These are phyloP conservation scores for Neogale vison DNA, from an alignment of 2,113 vertebrate genomes.

Conservation along the genomic window DNA sequence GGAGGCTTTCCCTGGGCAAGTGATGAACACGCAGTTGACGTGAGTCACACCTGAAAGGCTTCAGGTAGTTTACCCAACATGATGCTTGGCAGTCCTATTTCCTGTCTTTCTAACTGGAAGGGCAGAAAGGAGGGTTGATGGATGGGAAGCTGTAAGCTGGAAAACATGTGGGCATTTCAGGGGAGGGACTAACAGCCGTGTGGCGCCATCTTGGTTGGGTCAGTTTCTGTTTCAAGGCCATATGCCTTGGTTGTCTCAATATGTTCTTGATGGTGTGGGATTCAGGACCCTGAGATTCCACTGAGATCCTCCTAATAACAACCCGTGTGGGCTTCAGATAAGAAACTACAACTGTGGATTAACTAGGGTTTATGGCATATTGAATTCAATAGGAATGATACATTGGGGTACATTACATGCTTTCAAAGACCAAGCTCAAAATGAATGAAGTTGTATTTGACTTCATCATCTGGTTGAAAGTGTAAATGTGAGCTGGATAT, in stretches of 20 bases:
- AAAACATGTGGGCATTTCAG: background rate
- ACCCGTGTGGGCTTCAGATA: background rate
- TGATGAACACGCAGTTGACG: background rate
- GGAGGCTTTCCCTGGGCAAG: background rate
- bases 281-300: background rate
- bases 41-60: background rate
- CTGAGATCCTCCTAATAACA: background rate
- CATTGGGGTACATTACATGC: constrained; percentile 39
- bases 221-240: background rate
- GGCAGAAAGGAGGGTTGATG: background rate
- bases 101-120: constrained; percentile 40
- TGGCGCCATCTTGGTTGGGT: background rate
- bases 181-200: background rate
- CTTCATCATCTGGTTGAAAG: constrained; percentile 38
- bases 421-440: constrained; percentile 51
- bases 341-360: background rate
- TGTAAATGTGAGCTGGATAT: background rate
- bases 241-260: background rate
- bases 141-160: background rate
- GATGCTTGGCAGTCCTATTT: background rate
- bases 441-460: constrained; percentile 58
- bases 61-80: background rate
- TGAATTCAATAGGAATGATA: constrained; percentile 48
- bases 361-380: background rate
- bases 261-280: background rate